These are phyloP conservation scores for Apamea crenata DNA, from an alignment of 2,888 invertebrate genomes.

Conservation along the genomic window DNA sequence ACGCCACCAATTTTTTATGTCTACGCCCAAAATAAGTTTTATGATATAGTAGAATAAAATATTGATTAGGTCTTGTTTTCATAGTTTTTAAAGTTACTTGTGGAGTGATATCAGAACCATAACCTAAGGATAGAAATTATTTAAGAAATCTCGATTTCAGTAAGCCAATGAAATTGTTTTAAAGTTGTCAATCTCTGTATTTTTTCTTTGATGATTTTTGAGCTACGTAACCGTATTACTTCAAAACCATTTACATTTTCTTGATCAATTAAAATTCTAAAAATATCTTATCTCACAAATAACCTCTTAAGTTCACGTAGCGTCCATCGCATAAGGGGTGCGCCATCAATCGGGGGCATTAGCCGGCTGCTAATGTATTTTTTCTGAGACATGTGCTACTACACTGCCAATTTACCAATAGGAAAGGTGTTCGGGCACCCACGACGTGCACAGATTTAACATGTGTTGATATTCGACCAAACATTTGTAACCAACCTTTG, in stretches of 20 bases:
- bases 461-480: slow-evolving; percentile 62
- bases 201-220: not conserved
- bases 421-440: slow-evolving; percentile 72
- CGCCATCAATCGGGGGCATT: slow-evolving; percentile 77
- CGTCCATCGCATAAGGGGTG: slow-evolving; percentile 52
- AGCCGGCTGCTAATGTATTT: slow-evolving; percentile 88
- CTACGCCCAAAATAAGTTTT: not conserved
- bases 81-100: not conserved
- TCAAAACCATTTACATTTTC: not conserved
- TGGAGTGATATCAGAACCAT: not conserved
- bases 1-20: slow-evolving; percentile 15
- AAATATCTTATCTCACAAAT: slow-evolving; percentile 7
- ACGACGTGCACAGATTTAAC: slow-evolving; percentile 64
- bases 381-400: slow-evolving; percentile 87
- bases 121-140: not conserved
- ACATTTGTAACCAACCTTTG: slow-evolving; percentile 56
- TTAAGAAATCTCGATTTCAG: slow-evolving; percentile 13
- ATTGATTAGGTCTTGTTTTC: not conserved
- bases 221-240: not conserved
- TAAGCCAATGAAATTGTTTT: slow-evolving; percentile 17
- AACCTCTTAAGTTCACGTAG: slow-evolving; percentile 26
- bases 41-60: not conserved
- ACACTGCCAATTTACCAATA: slow-evolving; percentile 84
- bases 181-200: not conserved
- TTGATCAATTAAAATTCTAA: slow-evolving; percentile 3